Evolutionary conservation across 2,113 vertebrate genomes (phyloP).

Genomic region (Eleginops maclovinus): DNA sequence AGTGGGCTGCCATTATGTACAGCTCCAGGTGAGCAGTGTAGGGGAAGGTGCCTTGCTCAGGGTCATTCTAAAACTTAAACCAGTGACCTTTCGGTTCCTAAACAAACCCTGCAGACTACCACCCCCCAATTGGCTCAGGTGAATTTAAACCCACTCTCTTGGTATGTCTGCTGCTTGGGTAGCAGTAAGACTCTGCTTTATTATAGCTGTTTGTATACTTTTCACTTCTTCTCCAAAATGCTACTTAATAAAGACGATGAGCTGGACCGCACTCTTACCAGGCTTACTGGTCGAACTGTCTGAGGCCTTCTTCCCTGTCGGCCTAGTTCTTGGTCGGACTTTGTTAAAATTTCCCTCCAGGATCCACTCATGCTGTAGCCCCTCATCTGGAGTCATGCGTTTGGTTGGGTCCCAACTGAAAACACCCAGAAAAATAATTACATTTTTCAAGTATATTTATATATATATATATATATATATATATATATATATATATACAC

Average conservation of each 20-base stretch:
- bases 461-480: too few relatives aligned
- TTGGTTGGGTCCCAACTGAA: constrained; percentile 93
- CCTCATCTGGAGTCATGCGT: constrained; percentile 93
- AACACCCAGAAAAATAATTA: constrained; percentile 22
- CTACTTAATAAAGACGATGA: background rate
- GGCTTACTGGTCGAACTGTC: constrained; percentile 61
- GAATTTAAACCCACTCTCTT: background rate
- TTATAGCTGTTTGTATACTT: background rate
- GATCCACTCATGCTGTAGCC: constrained; percentile 91
- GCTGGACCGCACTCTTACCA: constrained; percentile 54
- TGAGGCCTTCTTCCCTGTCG: constrained; percentile 71
- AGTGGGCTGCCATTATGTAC: too few relatives aligned
- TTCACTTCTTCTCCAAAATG: background rate
- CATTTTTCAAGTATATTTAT: background rate
- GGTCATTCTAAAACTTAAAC: too few relatives aligned
- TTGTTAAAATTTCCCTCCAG: constrained; percentile 85
- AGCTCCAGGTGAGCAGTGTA: too few relatives aligned
- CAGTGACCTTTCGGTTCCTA: too few relatives aligned
- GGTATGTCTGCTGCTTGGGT: background rate
- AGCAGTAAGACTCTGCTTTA: constrained; percentile 5
- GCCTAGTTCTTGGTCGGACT: constrained; percentile 74
- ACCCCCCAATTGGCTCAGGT: too few relatives aligned
- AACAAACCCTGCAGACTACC: too few relatives aligned
- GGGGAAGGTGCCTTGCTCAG: too few relatives aligned
- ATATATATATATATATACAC: too few relatives aligned